phyloP scores from a whole-genome alignment of 2,888 invertebrate species.

The Lasioglossum calceatum region DNA sequence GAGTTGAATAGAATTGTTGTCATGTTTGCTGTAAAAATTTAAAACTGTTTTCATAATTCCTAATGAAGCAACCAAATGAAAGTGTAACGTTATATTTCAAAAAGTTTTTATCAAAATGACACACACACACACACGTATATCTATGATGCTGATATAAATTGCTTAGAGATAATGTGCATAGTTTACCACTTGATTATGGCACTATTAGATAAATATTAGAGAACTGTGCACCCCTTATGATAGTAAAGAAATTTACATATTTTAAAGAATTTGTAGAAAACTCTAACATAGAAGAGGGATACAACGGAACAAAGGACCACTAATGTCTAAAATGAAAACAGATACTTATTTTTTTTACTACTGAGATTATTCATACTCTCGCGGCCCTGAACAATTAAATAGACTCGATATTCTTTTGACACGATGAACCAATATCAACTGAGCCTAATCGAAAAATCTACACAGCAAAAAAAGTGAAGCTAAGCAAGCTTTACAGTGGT shows the following conservation, averaged over 20 bases:
- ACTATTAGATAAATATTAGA: constrained; percentile 57
- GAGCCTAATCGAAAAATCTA: constrained; percentile 64
- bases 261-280: constrained; percentile 49
- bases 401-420: constrained; percentile 65
- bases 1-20: neutral
- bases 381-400: constrained; percentile 67
- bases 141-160: constrained; percentile 45
- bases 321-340: constrained; percentile 73
- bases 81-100: constrained; percentile 63
- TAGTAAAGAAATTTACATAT: constrained; percentile 50
- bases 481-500: constrained; percentile 54
- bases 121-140: constrained; percentile 1
- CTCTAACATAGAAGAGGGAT: constrained; percentile 58
- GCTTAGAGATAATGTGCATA: constrained; percentile 52
- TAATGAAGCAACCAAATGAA: constrained; percentile 57
- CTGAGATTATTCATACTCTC: constrained; percentile 73
- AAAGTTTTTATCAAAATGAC: constrained; percentile 48
- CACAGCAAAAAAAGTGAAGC: constrained; percentile 32
- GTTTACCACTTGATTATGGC: constrained; percentile 58
- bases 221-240: constrained; percentile 52
- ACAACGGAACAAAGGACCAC: constrained; percentile 79
- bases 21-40: neutral
- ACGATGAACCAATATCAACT: constrained; percentile 49
- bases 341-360: constrained; percentile 81
- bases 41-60: constrained; percentile 47